Conservation (phyloP, 2,113 vertebrate genomes). For the Callorhinus ursinus region DNA sequence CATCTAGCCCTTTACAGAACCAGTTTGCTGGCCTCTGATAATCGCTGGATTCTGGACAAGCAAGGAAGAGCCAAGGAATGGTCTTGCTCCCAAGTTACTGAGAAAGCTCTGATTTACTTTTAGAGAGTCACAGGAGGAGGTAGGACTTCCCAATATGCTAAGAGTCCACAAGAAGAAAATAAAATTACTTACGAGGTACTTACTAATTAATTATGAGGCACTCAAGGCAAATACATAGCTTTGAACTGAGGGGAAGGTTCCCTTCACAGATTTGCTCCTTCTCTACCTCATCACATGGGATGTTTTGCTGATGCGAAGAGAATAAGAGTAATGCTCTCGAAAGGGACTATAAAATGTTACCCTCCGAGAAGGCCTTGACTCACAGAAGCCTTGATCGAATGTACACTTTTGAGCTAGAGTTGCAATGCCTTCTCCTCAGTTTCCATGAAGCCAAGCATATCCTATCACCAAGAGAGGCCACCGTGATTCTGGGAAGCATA, state of each 20-base stretch:
- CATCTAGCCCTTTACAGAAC: not conserved
- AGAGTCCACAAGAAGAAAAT: not conserved
- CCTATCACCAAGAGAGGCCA: rapidly evolving
- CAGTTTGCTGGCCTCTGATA: not conserved
- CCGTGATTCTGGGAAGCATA: too few relatives aligned
- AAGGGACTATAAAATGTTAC: not conserved
- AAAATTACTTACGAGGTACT: not conserved
- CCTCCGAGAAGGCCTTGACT: not conserved
- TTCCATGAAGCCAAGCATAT: not conserved
- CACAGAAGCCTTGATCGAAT: not conserved
- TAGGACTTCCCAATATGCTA: not conserved
- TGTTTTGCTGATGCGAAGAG: not conserved
- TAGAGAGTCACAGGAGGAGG: not conserved
- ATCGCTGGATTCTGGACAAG: not conserved
- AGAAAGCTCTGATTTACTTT: not conserved
- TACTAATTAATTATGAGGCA: not conserved
- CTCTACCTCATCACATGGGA: too few relatives aligned
- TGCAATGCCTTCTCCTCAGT: not conserved
- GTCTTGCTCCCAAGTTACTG: not conserved
- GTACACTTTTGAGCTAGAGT: not conserved
- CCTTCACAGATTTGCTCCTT: not conserved
- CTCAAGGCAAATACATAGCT: not conserved
- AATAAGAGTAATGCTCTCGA: rapidly evolving
- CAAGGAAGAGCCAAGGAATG: not conserved
- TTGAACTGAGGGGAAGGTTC: too few relatives aligned